Evolutionary conservation across 2,113 vertebrate species (phyloP).

Genomic region (Sphaerodactylus townsendi): DNA sequence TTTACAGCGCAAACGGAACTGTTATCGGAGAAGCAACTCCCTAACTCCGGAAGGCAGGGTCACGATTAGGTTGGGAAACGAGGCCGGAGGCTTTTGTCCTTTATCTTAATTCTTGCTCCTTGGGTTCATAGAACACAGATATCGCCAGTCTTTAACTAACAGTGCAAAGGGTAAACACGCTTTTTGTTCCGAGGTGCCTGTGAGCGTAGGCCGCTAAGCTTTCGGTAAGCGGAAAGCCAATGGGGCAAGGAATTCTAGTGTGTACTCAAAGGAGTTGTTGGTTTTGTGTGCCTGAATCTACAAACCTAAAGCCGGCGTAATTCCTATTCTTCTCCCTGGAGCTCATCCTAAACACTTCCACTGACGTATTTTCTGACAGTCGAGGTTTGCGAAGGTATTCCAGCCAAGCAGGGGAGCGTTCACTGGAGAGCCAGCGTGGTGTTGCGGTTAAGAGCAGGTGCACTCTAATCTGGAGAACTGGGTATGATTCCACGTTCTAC

Average conservation of each 20-base stretch:
- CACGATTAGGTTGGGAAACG: not conserved
- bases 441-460: too few relatives aligned
- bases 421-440: too few relatives aligned
- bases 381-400: not conserved
- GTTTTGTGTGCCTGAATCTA: not conserved
- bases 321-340: too few relatives aligned
- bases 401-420: not conserved
- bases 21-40: not conserved
- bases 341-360: not conserved
- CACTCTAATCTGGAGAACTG: too few relatives aligned
- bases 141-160: not conserved
- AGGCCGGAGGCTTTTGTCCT: not conserved
- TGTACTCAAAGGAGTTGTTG: not conserved
- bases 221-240: not conserved
- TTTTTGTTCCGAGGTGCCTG: not conserved
- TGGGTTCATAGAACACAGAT: not conserved
- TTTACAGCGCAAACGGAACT: not conserved
- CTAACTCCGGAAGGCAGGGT: too few relatives aligned
- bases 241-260: too few relatives aligned
- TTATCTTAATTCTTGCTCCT: not conserved
- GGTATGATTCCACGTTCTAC: too few relatives aligned
- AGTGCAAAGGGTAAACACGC: not conserved
- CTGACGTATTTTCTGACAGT: not conserved
- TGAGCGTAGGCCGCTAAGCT: not conserved
- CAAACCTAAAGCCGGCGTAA: not conserved